phyloP scores from a whole-genome alignment of 2,888 invertebrate species.

The Alcis repandata region DNA sequence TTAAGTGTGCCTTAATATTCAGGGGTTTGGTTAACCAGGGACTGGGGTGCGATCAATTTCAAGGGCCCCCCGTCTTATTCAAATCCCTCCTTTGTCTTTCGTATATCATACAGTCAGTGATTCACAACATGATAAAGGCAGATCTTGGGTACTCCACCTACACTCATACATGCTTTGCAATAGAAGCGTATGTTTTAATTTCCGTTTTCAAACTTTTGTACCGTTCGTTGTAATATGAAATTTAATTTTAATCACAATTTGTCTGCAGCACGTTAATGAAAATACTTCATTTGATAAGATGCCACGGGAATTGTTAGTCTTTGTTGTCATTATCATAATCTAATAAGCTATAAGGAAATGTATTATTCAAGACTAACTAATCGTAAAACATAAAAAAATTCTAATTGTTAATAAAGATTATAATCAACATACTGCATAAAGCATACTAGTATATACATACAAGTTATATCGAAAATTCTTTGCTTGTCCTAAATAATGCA shows the following conservation, averaged over 20 bases:
- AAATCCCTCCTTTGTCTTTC: slow-evolving; percentile 84
- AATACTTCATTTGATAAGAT: slow-evolving; percentile 11
- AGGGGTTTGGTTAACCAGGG: slow-evolving; percentile 80
- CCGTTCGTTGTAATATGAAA: background rate
- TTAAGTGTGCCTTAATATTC: slow-evolving; percentile 71
- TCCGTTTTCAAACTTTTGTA: background rate
- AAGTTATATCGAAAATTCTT: slow-evolving; percentile 18
- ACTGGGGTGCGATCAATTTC: slow-evolving; percentile 85
- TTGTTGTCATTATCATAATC: slow-evolving; percentile 19
- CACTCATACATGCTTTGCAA: background rate
- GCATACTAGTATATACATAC: background rate
- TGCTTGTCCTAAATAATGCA: slow-evolving; percentile 62
- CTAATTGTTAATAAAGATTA: background rate
- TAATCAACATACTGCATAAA: background rate
- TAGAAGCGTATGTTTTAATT: background rate
- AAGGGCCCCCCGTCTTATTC: slow-evolving; percentile 81
- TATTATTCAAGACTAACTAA: background rate
- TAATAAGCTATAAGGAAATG: slow-evolving; percentile 15
- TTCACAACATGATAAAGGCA: slow-evolving; percentile 74
- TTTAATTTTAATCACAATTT: background rate
- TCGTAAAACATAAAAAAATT: background rate
- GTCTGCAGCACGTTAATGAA: background rate
- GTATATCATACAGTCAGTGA: slow-evolving; percentile 78
- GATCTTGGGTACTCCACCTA: slow-evolving; percentile 19
- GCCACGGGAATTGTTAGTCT: slow-evolving; percentile 5